These are phyloP conservation scores for Xestobium rufovillosum DNA, from an alignment of 2,888 invertebrate species.

Conservation along the genomic window DNA sequence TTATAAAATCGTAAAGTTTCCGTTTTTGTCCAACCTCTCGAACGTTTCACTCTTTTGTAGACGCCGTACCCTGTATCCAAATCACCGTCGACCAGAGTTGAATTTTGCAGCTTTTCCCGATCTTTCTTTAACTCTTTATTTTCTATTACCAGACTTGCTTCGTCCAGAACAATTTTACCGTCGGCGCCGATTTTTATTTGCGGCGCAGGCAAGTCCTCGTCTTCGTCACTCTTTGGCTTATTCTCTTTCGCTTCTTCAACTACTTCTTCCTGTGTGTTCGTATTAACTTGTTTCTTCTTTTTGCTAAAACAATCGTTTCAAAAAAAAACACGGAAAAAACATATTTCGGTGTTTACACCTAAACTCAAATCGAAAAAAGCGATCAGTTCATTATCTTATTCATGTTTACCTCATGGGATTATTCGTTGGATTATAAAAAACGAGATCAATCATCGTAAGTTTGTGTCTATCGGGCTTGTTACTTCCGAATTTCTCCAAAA, in stretches of 20 bases:
- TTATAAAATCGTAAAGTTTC: constrained; percentile 90
- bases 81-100: constrained; percentile 60
- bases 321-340: constrained; percentile 5
- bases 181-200: constrained; percentile 81
- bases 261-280: constrained; percentile 13
- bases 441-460: constrained; percentile 86
- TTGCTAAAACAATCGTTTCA: background rate
- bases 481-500: constrained; percentile 46
- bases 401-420: constrained; percentile 69
- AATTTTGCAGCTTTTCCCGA: constrained; percentile 56
- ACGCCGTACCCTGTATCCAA: constrained; percentile 50
- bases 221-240: constrained; percentile 29
- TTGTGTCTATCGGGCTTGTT: constrained; percentile 54
- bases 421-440: constrained; percentile 78
- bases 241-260: constrained; percentile 20
- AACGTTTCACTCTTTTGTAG: constrained; percentile 59
- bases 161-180: constrained; percentile 78
- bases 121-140: constrained; percentile 57
- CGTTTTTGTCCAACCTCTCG: constrained; percentile 65
- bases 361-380: constrained; percentile 1
- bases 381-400: background rate
- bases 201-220: constrained; percentile 59
- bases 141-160: constrained; percentile 75
- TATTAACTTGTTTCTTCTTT: background rate
- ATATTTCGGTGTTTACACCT: constrained; percentile 9